Conservation (phyloP, 2,113 vertebrate species). For the Pangasianodon gigas region DNA sequence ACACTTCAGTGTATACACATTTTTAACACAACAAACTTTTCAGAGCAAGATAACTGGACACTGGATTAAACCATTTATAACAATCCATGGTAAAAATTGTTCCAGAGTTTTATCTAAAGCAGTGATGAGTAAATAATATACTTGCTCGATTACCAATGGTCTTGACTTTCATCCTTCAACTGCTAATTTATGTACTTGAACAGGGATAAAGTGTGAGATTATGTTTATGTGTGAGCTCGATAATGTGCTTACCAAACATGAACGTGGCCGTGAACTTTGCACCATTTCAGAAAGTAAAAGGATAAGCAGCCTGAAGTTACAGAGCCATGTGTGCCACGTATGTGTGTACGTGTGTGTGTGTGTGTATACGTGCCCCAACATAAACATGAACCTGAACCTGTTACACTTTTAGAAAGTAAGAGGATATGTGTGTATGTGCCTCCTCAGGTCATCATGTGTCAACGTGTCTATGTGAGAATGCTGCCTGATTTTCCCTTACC, state of each 20-base stretch:
- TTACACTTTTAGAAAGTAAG: not conserved
- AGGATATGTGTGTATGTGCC: not conserved
- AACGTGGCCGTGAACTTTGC: not conserved
- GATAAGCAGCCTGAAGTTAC: not conserved
- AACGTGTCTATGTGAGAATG: not conserved
- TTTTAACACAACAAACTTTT: not conserved
- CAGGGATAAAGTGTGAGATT: not conserved
- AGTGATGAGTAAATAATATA: not conserved
- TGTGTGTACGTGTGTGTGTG: not conserved
- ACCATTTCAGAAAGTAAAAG: not conserved
- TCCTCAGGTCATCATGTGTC: not conserved
- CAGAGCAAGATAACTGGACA: too few species aligned
- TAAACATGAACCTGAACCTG: not conserved
- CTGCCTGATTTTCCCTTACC: not conserved
- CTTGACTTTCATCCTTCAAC: not conserved
- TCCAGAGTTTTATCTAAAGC: not conserved
- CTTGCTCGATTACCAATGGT: not conserved
- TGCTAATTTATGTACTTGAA: not conserved
- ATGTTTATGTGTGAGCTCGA: not conserved
- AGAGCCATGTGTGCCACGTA: not conserved
- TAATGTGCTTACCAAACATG: not conserved
- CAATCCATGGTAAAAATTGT: not conserved
- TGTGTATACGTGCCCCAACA: not conserved
- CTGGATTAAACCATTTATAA: not conserved
- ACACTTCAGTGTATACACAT: not conserved